Percentiles rank a stretch among this genome's conserved stretches.
These are phyloP conservation scores for Carollia perspicillata DNA, from an alignment of 2,113 vertebrate genomes.

Conservation along the genomic window DNA sequence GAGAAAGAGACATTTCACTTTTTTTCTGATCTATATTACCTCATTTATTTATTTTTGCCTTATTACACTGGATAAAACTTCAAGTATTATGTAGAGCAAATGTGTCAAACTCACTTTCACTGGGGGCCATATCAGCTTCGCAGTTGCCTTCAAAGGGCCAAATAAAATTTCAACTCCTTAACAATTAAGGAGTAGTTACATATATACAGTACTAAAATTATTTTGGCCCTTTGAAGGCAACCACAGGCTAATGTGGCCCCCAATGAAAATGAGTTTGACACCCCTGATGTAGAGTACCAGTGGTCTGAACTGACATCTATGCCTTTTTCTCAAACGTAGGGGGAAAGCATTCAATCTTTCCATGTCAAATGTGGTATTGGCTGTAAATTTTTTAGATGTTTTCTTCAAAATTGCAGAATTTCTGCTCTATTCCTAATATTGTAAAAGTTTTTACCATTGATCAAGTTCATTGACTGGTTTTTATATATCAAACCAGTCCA, in stretches of 20 bases:
- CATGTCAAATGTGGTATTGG: neutral
- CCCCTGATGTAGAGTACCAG: neutral
- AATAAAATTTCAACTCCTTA: no score
- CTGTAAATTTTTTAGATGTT: neutral
- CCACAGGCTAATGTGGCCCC: no score
- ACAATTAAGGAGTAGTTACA: no score
- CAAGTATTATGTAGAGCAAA: neutral
- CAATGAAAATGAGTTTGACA: no score
- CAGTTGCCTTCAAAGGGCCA: no score
- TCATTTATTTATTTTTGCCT: neutral
- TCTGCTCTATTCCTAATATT: neutral
- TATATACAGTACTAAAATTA: no score
- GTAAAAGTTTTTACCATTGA: neutral
- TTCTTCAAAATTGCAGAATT: neutral
- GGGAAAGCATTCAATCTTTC: neutral
- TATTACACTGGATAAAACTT: neutral
- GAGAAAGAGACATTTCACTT: neutral
- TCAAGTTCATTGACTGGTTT: neutral
- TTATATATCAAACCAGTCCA: neutral
- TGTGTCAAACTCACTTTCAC: no score
- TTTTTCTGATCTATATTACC: neutral
- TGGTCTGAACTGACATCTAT: no score
- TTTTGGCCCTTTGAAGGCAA: no score
- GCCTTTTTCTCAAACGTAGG: neutral
- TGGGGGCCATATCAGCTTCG: no score